Conservation (phyloP, 2,113 vertebrate species). For the Hystrix cristata region DNA sequence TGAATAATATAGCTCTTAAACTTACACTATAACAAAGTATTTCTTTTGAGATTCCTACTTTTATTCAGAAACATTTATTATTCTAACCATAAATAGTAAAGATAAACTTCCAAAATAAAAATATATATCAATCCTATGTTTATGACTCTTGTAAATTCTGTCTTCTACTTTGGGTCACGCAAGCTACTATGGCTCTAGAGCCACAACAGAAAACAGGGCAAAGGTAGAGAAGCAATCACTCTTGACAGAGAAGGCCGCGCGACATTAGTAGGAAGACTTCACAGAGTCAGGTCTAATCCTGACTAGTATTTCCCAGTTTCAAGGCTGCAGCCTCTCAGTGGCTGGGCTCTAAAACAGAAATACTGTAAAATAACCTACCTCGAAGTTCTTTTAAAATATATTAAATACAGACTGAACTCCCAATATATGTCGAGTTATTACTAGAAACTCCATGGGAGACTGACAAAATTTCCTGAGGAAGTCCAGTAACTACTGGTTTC, state of each 20-base stretch:
- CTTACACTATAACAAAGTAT: not conserved
- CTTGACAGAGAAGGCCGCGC: not conserved
- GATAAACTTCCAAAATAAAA: slow-evolving; percentile 22
- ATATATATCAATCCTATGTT: not conserved
- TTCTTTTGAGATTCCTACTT: slow-evolving; percentile 21
- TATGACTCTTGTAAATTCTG: slow-evolving; percentile 13
- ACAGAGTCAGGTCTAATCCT: not conserved
- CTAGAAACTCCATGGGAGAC: not conserved
- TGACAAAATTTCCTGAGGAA: slow-evolving; percentile 33
- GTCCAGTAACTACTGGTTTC: slow-evolving; percentile 43
- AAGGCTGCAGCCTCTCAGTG: not conserved
- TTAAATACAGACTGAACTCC: not conserved
- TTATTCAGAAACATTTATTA: slow-evolving; percentile 62
- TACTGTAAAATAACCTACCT: slow-evolving; percentile 20
- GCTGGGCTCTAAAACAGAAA: not conserved
- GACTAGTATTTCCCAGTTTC: not conserved
- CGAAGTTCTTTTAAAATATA: slow-evolving; percentile 35
- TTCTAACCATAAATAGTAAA: not conserved
- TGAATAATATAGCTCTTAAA: not conserved
- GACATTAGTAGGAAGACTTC: not conserved
- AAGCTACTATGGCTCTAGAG: not conserved
- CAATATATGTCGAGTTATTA: not conserved
- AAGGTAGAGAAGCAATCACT: not conserved
- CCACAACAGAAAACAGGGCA: not conserved
- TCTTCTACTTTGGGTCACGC: not conserved